Percentiles rank a stretch among this genome's conserved stretches.
phyloP scores from a whole-genome alignment of 2,113 vertebrate genomes.

The Gobius niger region DNA sequence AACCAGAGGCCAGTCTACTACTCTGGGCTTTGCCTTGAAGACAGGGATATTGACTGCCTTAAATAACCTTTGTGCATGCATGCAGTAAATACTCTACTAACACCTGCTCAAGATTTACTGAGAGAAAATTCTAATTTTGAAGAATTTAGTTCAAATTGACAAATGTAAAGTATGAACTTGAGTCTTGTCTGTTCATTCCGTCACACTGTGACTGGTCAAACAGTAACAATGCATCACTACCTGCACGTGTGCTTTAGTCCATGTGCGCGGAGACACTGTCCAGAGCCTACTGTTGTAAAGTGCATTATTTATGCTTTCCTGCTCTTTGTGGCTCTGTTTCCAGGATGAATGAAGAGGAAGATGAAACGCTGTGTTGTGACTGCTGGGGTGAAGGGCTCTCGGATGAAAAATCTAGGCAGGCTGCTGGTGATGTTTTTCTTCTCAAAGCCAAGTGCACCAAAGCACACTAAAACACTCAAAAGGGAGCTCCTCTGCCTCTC shows the following conservation, averaged over 20 bases:
- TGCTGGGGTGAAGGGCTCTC: constrained; percentile 65
- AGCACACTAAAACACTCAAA: constrained; percentile 15
- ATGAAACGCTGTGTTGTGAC: constrained; percentile 72
- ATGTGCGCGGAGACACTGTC: constrained; percentile 43
- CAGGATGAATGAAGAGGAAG: constrained; percentile 71
- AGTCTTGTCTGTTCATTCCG: neutral
- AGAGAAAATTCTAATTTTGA: no score
- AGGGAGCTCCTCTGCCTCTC: neutral
- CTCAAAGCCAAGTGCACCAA: constrained; percentile 1
- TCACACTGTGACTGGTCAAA: constrained; percentile 37
- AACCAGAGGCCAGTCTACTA: no score
- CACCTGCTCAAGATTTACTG: neutral
- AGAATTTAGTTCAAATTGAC: no score
- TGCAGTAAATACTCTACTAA: neutral
- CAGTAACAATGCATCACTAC: constrained; percentile 43
- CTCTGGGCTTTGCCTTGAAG: no score
- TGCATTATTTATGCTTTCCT: constrained; percentile 70
- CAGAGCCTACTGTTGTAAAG: constrained; percentile 40
- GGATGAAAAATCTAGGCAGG: constrained; percentile 65
- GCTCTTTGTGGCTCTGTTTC: constrained; percentile 56
- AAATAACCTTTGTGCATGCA: no score
- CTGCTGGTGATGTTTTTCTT: constrained; percentile 44
- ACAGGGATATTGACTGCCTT: no score
- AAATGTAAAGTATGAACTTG: neutral
- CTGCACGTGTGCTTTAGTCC: constrained; percentile 26